Conservation (phyloP, 2,888 invertebrate species). For the Arrhopalites spinosus region DNA sequence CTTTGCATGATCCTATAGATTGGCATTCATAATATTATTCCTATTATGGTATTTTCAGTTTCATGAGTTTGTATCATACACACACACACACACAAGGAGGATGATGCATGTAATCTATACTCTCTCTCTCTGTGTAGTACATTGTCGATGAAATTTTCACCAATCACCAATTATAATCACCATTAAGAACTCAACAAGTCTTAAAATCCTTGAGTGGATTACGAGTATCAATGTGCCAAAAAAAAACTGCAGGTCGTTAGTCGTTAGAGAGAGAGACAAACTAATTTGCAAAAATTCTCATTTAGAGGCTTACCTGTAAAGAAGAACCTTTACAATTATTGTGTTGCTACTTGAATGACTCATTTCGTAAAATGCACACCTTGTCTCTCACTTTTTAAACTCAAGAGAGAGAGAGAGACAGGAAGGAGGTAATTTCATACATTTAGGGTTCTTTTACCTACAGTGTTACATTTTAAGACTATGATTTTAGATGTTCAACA, state of each 20-base stretch:
- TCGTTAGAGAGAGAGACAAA: background rate
- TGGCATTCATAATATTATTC: background rate
- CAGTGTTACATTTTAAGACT: too few relatives aligned
- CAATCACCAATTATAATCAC: background rate
- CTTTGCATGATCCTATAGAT: background rate
- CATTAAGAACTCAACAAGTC: background rate
- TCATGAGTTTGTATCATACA: background rate
- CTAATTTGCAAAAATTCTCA: background rate
- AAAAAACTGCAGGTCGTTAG: background rate
- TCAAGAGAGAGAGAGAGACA: too few relatives aligned
- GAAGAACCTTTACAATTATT: too few relatives aligned
- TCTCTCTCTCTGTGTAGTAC: background rate
- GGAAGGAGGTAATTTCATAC: too few relatives aligned
- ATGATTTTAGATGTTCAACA: too few relatives aligned
- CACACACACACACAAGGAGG: too few relatives aligned
- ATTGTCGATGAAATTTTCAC: background rate
- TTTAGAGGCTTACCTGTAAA: too few relatives aligned
- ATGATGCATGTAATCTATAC: too few relatives aligned
- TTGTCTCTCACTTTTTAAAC: too few relatives aligned
- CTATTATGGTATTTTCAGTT: background rate
- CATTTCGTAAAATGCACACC: too few relatives aligned
- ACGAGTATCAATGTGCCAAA: background rate
- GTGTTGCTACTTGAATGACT: too few relatives aligned
- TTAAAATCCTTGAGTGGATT: background rate
- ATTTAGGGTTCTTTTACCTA: too few relatives aligned